Conservation (phyloP, 2,113 vertebrate species). For the Laticauda colubrina region DNA sequence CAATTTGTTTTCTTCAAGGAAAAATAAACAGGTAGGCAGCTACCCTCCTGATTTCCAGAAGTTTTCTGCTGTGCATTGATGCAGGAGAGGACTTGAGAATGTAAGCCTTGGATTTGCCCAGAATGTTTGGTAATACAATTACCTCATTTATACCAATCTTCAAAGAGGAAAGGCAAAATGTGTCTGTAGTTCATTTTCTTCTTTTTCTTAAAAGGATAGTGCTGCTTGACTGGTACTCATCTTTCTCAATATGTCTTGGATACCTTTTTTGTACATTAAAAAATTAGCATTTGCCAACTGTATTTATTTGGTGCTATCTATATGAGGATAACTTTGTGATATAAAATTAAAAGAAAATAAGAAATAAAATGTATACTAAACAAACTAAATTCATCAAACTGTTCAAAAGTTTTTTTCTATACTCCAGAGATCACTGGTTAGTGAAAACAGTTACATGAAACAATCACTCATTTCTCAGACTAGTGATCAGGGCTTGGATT, state of each 20-base stretch:
- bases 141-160: constrained; percentile 74
- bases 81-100: constrained; percentile 59
- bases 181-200: constrained; percentile 52
- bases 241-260: background rate
- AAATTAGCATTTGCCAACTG: background rate
- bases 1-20: constrained; percentile 64
- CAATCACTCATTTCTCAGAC: background rate
- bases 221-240: background rate
- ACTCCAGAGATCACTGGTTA: background rate
- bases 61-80: constrained; percentile 66
- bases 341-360: background rate
- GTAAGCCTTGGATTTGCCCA: constrained; percentile 54
- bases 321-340: background rate
- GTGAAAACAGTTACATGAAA: background rate
- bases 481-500: background rate
- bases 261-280: background rate
- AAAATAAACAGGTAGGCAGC: constrained; percentile 63
- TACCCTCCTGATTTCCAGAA: constrained; percentile 61
- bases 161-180: constrained; percentile 6
- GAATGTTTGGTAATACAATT: constrained; percentile 71
- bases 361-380: background rate
- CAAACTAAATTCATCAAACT: background rate
- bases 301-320: background rate
- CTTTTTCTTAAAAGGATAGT: background rate
- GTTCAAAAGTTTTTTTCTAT: background rate